Evolutionary conservation across 2,797 vertebrate genomes (phyloP), one percentile per base, ranked within the genome.

Genomic region (Gallinago solitaria): DNA sequence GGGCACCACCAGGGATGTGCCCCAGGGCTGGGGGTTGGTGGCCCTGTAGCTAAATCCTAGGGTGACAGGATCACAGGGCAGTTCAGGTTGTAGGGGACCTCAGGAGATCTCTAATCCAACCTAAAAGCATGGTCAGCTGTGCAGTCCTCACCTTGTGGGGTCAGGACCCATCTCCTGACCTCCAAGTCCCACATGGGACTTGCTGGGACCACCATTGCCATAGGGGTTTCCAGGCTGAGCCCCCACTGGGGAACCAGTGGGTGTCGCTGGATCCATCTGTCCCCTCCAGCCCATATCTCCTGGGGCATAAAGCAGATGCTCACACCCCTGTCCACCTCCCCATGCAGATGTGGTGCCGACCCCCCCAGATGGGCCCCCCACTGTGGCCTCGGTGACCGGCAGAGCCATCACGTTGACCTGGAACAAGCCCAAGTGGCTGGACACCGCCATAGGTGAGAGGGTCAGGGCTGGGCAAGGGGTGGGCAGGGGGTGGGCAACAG

Each of bases 341-440:
- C 73, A 87, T 94, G 69, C 97, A 99, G 99, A 99, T 78, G 98
- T 99, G 95, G 98, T 99, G 81, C 99, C 99, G 5, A 99, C 99
- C 11, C 99, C 99, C 25, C 99, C 99, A 1, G 99, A 99, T 1
- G 99, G 99, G 1, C 98, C 98, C 9, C 99, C 99, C 2, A 97
- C 98, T 4, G 97, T 99, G 59, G 98, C 98, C 45, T 98, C 96
- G 33, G 98, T 99, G 97, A 99, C 99, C 0, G 99, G 99, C 77
- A 99, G 98, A 98, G 98, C 98, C 89, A 97, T 99, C 96, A 99
- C 97, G 0, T 97, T 99, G 74, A 98, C 96, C 32, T 99, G 99
- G 99, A 99, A 98, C 95, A 99, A 99, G 59, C 99, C 99, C 39
- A 98, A 97, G 95, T 98, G 98, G 95, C 97, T 99, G 97, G 99